Conservation (phyloP, 2,888 invertebrate genomes). For the Pseudococcus viburni region DNA sequence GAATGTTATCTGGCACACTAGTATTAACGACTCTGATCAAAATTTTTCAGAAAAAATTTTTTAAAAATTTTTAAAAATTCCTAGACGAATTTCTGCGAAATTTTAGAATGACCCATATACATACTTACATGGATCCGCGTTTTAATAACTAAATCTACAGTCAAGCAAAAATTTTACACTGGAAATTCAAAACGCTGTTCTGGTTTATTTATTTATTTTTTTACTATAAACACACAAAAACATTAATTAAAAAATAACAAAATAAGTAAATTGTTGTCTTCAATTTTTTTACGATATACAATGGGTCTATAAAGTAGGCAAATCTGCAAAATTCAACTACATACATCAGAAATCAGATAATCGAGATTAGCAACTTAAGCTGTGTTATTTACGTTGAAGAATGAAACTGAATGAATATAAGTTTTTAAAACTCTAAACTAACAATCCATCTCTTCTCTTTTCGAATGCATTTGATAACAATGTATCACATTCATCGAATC, state of each 20-base stretch:
- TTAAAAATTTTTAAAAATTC: too few relatives aligned
- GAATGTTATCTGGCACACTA: too few relatives aligned
- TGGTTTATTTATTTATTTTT: constrained; percentile 25
- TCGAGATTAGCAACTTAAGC: not conserved
- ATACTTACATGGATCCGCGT: too few relatives aligned
- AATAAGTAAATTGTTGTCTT: constrained; percentile 12
- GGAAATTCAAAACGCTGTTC: not conserved
- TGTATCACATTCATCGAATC: not conserved
- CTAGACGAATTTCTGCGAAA: too few relatives aligned
- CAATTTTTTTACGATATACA: not conserved
- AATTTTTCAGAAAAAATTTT: too few relatives aligned
- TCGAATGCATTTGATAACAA: not conserved
- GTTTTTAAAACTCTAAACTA: constrained; percentile 6
- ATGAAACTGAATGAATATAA: not conserved
- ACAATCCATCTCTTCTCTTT: not conserved
- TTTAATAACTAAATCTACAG: too few relatives aligned
- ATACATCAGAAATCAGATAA: not conserved
- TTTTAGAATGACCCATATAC: too few relatives aligned
- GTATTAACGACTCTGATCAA: too few relatives aligned
- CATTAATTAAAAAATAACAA: constrained; percentile 56
- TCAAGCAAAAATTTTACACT: too few relatives aligned
- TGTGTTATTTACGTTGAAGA: not conserved
- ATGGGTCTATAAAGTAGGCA: not conserved
- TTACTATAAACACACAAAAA: constrained; percentile 54
- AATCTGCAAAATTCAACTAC: not conserved